Percentiles rank a stretch among this genome's conserved stretches.
Evolutionary conservation across 2,797 vertebrate genomes (phyloP).

Genomic region (Helarctos malayanus): DNA sequence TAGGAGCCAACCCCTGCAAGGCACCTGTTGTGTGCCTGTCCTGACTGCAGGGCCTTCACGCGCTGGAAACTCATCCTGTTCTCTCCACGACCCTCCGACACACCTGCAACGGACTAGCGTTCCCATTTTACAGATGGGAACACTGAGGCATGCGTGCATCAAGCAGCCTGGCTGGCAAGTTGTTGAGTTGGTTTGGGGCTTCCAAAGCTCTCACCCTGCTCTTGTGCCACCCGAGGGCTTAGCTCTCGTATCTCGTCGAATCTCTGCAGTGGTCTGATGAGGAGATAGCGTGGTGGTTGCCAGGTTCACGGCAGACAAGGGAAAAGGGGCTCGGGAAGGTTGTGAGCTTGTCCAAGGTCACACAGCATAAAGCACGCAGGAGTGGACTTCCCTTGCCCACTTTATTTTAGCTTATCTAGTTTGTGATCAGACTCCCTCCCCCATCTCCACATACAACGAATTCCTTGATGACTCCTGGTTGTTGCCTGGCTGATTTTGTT

Average conservation of each 20-base stretch:
- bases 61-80: background rate
- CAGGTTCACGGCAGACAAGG: background rate
- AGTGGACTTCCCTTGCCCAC: too few relatives aligned
- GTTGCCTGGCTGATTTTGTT: background rate
- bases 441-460: accelerated
- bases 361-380: background rate
- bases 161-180: background rate
- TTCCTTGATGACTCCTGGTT: background rate
- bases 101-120: background rate
- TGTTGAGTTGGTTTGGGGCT: background rate
- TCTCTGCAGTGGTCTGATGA: background rate
- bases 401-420: background rate
- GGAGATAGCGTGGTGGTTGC: background rate
- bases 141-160: background rate
- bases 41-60: background rate
- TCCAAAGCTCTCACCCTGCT: background rate
- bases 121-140: background rate
- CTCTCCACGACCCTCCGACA: background rate
- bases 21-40: background rate
- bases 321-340: background rate
- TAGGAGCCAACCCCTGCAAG: too few relatives aligned
- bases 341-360: background rate
- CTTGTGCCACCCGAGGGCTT: background rate
- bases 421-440: too few relatives aligned
- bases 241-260: too few relatives aligned